Evolutionary conservation across 1,140 invertebrate species (phyloP).

Genomic region (Diorhabda carinulata): DNA sequence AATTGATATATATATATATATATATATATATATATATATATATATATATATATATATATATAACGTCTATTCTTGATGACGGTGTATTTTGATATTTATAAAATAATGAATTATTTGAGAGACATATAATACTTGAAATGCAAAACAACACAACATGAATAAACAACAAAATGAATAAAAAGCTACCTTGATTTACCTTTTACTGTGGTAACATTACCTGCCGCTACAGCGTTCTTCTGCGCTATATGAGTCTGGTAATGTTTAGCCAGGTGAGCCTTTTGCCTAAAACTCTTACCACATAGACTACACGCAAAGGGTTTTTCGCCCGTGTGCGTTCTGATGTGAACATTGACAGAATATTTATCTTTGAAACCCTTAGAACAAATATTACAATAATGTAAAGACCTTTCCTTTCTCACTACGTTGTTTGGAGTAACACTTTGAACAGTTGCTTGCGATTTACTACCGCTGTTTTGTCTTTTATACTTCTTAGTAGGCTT

Average conservation of each 20-base stretch:
- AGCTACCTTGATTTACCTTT: constrained; percentile 46
- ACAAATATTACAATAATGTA: constrained; percentile 88
- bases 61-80: no score
- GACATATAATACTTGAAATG: no score
- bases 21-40: no score
- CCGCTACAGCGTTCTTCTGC: constrained; percentile 58
- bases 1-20: no score
- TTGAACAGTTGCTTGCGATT: constrained; percentile 45
- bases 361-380: constrained; percentile 92
- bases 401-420: constrained; percentile 73
- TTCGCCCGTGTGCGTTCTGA: constrained; percentile 85
- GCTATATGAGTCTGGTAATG: constrained; percentile 94
- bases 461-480: constrained; percentile 47
- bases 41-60: no score
- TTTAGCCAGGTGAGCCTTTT: constrained; percentile 95
- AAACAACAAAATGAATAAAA: background rate
- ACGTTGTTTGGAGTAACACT: constrained; percentile 48
- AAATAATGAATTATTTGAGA: no score
- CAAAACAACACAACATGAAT: no score
- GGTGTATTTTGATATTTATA: no score
- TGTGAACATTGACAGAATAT: constrained; percentile 89
- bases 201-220: constrained; percentile 39
- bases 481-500: constrained; percentile 53
- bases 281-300: constrained; percentile 87
- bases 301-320: constrained; percentile 86